Base-by-base conservation (phyloP, 2,113 vertebrate genomes). In the Penelope pileata region DNA sequence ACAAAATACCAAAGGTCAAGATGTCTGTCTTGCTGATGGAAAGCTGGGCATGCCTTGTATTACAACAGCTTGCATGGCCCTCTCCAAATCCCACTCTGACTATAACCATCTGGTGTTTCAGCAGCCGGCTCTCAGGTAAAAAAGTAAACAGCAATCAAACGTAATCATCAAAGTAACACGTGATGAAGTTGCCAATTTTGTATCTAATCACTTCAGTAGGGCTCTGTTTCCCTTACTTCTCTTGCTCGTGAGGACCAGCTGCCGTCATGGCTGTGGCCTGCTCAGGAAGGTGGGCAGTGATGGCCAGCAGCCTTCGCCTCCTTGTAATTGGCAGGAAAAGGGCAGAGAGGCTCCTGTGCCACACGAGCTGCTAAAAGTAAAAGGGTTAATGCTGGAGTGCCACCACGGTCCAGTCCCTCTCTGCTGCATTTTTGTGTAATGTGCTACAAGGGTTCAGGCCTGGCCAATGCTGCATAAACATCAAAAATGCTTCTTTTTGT, bases 161-260 rank as follows among this genome's bases (percentile, higher is more conserved):
- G 0, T 23, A 91, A 94, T 91, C 83, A 90, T 79, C 70, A 75
- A 91, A 89, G 54, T 50, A 83, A 91, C 30, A 23, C 82, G 58
- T 43, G 74, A 86, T 96, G 94, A 93, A 69, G 95, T 94, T 96
- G 94, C 88, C 84, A 94, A 62, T 83, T 96, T 96, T 67, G 18
- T 53, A 59, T 24, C 36, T 70, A 73, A 75, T 76, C 16, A 12
- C 85, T 86, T 74, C 67, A 38, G 43, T n/a, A 62, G 50, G 18
- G 27, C 30, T 92, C 48, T 16, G 23, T 92, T 97, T 95, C 58
- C 88, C 63, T 53, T 29, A 64, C 29, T 87, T 66, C 32, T 62
- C 43, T 26, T 21, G 45, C 54, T 45, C n/a, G 7, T 1, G 1
- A 79, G 13, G 32, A 27, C 53, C 1, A 1, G 9, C 59, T 13